Evolutionary conservation across 2,888 invertebrate genomes (phyloP).

Genomic region (Phaedon cochleariae): DNA sequence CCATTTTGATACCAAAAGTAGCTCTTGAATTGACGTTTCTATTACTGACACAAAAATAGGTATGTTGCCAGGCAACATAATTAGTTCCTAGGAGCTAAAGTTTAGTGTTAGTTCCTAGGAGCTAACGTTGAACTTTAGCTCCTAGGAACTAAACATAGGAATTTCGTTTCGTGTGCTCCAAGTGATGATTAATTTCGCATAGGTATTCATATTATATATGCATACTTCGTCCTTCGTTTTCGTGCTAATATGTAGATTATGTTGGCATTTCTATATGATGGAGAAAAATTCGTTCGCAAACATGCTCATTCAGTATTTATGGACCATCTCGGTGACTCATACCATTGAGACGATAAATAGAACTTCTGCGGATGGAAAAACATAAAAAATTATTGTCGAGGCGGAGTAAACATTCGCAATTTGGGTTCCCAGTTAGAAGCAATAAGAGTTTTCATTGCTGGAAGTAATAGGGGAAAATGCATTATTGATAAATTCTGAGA

Average conservation of each 20-base stretch:
- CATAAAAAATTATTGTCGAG: slow-evolving; percentile 14
- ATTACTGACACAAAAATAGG: too few species aligned
- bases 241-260: not conserved
- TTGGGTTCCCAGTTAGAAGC: slow-evolving; percentile 7
- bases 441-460: slow-evolving; percentile 17
- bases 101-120: too few species aligned
- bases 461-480: slow-evolving; percentile 4
- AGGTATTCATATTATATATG: too few species aligned
- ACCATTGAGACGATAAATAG: slow-evolving; percentile 15
- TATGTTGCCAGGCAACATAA: too few species aligned
- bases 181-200: too few species aligned
- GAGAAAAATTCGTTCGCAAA: not conserved
- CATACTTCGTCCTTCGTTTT: too few species aligned
- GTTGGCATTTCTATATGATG: not conserved
- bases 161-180: too few species aligned
- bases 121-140: too few species aligned
- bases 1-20: too few species aligned
- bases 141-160: too few species aligned
- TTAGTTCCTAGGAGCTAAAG: too few species aligned
- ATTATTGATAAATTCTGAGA: slow-evolving; percentile 2
- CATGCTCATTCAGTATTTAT: not conserved
- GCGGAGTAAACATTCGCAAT: slow-evolving; percentile 19
- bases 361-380: slow-evolving; percentile 11
- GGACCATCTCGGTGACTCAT: slow-evolving; percentile 2
- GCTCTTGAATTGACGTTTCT: too few species aligned